Conservation (phyloP, 2,797 vertebrate species). For the Austrolebias charrua region DNA sequence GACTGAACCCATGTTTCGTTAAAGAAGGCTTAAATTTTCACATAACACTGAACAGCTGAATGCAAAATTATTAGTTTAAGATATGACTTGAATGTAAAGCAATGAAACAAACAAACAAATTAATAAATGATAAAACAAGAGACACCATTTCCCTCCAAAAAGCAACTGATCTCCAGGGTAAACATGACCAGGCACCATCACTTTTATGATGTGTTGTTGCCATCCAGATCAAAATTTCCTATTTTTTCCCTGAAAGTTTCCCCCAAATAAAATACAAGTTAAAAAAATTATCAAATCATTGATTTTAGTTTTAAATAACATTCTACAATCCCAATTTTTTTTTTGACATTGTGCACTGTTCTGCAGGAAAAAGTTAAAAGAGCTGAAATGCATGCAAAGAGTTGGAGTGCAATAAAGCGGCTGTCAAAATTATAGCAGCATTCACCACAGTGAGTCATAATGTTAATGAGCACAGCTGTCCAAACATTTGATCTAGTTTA, state of each 20-base stretch:
- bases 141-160: too few species aligned
- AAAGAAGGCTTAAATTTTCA: neutral
- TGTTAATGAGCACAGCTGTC: conserved; percentile 10
- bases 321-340: too few species aligned
- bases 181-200: too few species aligned
- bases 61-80: conserved; percentile 12
- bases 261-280: too few species aligned
- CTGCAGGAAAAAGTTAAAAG: neutral
- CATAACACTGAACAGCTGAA: too few species aligned
- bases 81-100: conserved; percentile 14
- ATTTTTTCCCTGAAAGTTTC: too few species aligned
- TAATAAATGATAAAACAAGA: too few species aligned
- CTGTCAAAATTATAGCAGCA: neutral
- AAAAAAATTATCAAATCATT: too few species aligned
- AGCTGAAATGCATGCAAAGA: neutral
- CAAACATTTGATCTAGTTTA: conserved; percentile 2
- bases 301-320: too few species aligned
- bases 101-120: conserved; percentile 17
- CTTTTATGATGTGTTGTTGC: too few species aligned
- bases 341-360: neutral
- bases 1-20: conserved; percentile 5
- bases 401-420: neutral
- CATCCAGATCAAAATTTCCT: too few species aligned
- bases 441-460: neutral
- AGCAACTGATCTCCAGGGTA: too few species aligned